phyloP scores from a whole-genome alignment of 2,797 vertebrate genomes.

The Enteromius viviparus region DNA sequence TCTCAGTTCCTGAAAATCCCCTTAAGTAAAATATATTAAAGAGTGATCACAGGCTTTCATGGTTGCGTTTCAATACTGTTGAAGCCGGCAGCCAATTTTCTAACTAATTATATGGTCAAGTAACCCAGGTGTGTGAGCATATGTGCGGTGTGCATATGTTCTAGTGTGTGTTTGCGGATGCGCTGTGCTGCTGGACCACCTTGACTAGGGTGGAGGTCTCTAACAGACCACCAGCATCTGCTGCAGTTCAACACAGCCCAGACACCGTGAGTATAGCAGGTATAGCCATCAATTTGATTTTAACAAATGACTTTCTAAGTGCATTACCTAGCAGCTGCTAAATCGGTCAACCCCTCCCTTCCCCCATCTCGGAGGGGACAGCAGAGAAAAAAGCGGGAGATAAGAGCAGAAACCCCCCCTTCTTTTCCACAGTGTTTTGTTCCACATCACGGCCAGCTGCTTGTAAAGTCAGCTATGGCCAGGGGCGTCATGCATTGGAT shows the following conservation, averaged over 20 bases:
- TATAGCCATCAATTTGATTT: constrained; percentile 82
- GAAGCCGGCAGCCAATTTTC: constrained; percentile 14
- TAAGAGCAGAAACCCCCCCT: constrained; percentile 55
- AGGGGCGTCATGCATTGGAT: constrained; percentile 61
- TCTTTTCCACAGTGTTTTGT: constrained; percentile 67
- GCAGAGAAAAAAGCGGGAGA: constrained; percentile 62
- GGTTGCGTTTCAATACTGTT: constrained; percentile 4
- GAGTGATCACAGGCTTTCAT: neutral
- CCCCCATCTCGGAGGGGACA: constrained; percentile 40
- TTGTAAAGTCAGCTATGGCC: constrained; percentile 82
- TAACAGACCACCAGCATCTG: constrained; percentile 71
- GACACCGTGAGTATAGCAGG: constrained; percentile 71
- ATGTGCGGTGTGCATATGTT: neutral
- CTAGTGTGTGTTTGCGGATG: constrained; percentile 27
- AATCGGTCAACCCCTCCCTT: constrained; percentile 75
- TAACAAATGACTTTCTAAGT: constrained; percentile 81
- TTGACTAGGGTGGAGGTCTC: constrained; percentile 56
- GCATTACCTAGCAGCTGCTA: constrained; percentile 80
- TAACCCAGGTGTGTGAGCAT: constrained; percentile 24
- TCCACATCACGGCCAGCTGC: constrained; percentile 74
- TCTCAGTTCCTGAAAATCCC: neutral
- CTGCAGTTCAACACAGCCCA: constrained; percentile 67
- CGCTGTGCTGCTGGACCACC: constrained; percentile 50
- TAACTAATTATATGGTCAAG: constrained; percentile 31
- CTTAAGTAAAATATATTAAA: neutral